phyloP scores from a whole-genome alignment of 1,140 invertebrate genomes.

The Anthonomus grandis region DNA sequence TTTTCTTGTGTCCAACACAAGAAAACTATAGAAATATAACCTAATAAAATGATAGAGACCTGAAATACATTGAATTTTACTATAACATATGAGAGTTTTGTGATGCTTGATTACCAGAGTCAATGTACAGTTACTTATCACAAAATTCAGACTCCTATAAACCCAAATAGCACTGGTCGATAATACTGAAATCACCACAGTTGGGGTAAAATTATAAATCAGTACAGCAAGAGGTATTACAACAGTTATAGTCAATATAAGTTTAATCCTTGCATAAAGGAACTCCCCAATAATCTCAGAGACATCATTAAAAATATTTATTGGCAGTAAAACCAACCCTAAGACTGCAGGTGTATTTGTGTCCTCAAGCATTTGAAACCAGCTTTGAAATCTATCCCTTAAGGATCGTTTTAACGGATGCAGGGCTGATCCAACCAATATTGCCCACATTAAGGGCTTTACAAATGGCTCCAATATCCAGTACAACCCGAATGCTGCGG shows the following conservation, averaged over 20 bases:
- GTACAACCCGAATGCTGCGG: conserved; percentile 75
- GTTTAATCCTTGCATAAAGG: conserved; percentile 59
- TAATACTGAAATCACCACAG: conserved; percentile 51
- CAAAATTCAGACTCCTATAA: conserved; percentile 34
- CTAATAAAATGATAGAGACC: conserved; percentile 50
- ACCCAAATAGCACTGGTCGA: conserved; percentile 45
- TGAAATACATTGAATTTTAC: conserved; percentile 39
- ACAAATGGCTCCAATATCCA: conserved; percentile 87
- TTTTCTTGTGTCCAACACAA: conserved; percentile 61
- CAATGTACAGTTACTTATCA: conserved; percentile 37
- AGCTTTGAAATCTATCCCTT: conserved; percentile 64
- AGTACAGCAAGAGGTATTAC: conserved; percentile 49
- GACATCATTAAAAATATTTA: conserved; percentile 65
- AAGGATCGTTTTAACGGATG: conserved; percentile 83
- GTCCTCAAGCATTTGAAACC: conserved; percentile 64
- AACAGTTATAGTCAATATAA: conserved; percentile 49
- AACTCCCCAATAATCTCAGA: conserved; percentile 69
- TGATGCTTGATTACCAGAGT: conserved; percentile 39
- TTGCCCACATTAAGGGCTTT: conserved; percentile 88
- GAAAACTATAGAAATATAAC: conserved; percentile 53
- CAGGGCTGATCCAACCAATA: conserved; percentile 85
- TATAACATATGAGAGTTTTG: too few species aligned
- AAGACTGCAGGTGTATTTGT: conserved; percentile 61
- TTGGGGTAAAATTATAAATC: conserved; percentile 53
- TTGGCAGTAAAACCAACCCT: conserved; percentile 69